Evolutionary conservation across 2,113 vertebrate species (phyloP).

Genomic region (Pterophyllum scalare): DNA sequence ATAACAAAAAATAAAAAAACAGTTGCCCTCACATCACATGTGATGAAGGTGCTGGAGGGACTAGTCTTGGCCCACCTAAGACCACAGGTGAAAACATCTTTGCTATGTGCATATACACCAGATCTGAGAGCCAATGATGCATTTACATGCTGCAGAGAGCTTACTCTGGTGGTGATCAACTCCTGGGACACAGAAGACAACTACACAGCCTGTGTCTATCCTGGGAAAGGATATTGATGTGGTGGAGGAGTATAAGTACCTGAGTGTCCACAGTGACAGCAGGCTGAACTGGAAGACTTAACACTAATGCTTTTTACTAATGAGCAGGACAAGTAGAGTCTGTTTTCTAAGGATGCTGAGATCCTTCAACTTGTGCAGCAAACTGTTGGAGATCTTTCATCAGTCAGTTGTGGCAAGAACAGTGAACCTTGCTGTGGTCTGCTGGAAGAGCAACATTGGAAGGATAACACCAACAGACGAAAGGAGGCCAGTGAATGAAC

Average conservation of each 20-base stretch:
- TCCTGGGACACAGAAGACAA: too few species aligned
- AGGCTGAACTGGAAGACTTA: neutral
- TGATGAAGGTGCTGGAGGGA: too few species aligned
- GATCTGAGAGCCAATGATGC: too few species aligned
- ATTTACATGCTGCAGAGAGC: too few species aligned
- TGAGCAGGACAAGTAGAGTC: neutral
- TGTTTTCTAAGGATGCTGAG: neutral
- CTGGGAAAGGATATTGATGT: neutral
- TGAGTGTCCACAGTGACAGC: neutral
- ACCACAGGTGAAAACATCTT: too few species aligned
- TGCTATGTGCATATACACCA: too few species aligned
- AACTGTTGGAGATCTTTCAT: neutral
- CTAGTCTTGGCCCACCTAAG: too few species aligned
- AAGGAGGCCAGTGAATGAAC: neutral
- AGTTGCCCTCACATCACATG: too few species aligned
- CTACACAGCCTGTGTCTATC: too few species aligned
- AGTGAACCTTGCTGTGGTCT: neutral
- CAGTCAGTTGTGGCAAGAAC: neutral
- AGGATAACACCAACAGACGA: neutral
- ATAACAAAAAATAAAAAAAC: too few species aligned
- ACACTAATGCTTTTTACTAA: neutral
- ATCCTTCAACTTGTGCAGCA: neutral
- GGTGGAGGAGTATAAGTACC: neutral
- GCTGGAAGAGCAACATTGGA: neutral
- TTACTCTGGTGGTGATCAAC: too few species aligned